phyloP scores from a whole-genome alignment of 2,797 vertebrate species.

The Geotrypetes seraphini region DNA sequence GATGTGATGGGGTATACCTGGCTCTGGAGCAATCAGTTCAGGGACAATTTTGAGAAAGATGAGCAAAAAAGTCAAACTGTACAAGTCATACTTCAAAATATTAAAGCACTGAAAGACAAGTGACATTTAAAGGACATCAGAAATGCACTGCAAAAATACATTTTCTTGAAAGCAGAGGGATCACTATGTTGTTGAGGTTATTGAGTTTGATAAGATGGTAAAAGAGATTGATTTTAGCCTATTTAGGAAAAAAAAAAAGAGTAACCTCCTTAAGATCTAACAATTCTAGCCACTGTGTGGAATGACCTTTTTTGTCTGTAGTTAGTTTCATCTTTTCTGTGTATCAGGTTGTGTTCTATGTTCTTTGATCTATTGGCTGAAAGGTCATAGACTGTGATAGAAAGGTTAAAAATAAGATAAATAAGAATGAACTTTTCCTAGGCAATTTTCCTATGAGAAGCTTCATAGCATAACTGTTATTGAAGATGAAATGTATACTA shows the following conservation, averaged over 20 bases:
- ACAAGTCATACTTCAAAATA: not conserved
- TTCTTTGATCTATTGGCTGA: conserved; percentile 14
- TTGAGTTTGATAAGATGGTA: conserved; percentile 8
- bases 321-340: not conserved
- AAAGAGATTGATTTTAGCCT: conserved; percentile 13
- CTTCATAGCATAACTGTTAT: not conserved
- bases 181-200: not conserved
- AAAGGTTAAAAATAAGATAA: conserved; percentile 18
- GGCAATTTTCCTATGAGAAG: conserved; percentile 9
- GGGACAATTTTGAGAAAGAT: conserved; percentile 7
- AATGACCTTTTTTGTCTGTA: conserved; percentile 9
- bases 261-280: not conserved
- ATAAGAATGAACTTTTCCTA: conserved; percentile 13
- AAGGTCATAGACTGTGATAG: not conserved
- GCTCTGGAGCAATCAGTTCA: conserved; percentile 4
- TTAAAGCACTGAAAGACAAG: not conserved
- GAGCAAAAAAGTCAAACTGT: conserved; percentile 1
- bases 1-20: not conserved
- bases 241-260: not conserved
- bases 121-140: not conserved
- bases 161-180: not conserved
- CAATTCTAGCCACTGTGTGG: not conserved
- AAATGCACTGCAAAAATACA: not conserved
- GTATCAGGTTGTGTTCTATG: conserved; percentile 6
- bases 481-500: not conserved